Conservation (phyloP, 2,113 vertebrate genomes). For the Glaucomys volans region DNA sequence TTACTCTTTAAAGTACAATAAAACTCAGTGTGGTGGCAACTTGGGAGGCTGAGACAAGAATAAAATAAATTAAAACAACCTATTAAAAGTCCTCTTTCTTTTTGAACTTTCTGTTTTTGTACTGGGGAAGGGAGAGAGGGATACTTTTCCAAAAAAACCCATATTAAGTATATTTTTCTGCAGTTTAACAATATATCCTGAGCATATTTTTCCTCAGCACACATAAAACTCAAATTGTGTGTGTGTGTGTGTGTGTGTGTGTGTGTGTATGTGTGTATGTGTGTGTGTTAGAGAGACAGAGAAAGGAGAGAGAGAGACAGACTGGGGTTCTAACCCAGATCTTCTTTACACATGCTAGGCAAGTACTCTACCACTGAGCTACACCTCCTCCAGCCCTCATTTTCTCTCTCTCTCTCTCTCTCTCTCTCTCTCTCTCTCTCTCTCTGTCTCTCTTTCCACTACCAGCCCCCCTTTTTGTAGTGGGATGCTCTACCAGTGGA, state of each 20-base stretch:
- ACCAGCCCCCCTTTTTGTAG: too few relatives aligned
- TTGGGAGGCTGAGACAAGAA: too few relatives aligned
- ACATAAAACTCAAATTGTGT: not conserved
- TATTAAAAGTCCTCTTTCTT: not conserved
- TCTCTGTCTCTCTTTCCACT: too few relatives aligned
- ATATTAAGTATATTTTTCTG: not conserved
- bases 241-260: not conserved
- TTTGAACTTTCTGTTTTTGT: not conserved
- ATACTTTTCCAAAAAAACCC: not conserved
- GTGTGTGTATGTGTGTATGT: too few relatives aligned
- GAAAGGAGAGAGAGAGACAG: too few relatives aligned
- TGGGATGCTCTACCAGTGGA: not conserved
- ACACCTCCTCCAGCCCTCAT: too few relatives aligned
- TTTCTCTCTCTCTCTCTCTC: too few relatives aligned
- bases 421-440: too few relatives aligned
- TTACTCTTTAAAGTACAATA: not conserved
- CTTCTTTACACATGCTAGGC: not conserved
- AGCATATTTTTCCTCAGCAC: not conserved
- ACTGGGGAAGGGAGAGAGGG: too few relatives aligned
- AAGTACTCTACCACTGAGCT: not conserved
- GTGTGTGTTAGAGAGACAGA: too few relatives aligned
- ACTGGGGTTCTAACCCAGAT: not conserved
- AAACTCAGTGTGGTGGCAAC: too few relatives aligned
- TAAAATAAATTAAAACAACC: not conserved
- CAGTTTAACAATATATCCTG: not conserved